phyloP scores from a whole-genome alignment of 2,888 invertebrate species.

The Nycteola revayana region DNA sequence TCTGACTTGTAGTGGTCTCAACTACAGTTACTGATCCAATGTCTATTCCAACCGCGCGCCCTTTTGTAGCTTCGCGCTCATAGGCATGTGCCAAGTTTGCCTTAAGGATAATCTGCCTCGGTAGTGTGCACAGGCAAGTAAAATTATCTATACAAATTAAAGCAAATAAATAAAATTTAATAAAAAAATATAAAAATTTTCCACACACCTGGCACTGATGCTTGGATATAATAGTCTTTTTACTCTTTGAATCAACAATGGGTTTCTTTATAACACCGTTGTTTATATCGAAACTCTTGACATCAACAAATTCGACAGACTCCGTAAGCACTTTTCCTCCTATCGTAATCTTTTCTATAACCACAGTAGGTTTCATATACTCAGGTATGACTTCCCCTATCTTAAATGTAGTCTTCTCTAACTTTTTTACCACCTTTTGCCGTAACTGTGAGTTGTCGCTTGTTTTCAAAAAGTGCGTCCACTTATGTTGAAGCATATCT shows the following conservation, averaged over 20 bases:
- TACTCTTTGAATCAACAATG: slow-evolving; percentile 46
- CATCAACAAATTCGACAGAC: slow-evolving; percentile 16
- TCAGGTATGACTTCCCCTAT: slow-evolving; percentile 48
- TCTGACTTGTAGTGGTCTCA: too few species aligned
- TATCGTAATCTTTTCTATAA: slow-evolving; percentile 45
- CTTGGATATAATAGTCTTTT: slow-evolving; percentile 57
- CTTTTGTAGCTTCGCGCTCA: too few species aligned
- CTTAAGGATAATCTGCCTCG: too few species aligned
- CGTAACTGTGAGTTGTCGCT: slow-evolving; percentile 45
- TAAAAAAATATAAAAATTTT: too few species aligned
- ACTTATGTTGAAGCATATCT: slow-evolving; percentile 65
- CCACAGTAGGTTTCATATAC: slow-evolving; percentile 45
- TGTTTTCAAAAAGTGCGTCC: slow-evolving; percentile 60
- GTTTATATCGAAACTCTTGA: slow-evolving; percentile 19
- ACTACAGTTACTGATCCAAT: too few species aligned
- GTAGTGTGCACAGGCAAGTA: too few species aligned
- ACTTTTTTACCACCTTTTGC: slow-evolving; percentile 10
- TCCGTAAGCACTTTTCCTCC: slow-evolving; percentile 15
- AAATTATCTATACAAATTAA: too few species aligned
- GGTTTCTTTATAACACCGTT: slow-evolving; percentile 39
- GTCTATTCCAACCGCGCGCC: too few species aligned
- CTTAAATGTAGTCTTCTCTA: slow-evolving; percentile 39
- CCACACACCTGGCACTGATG: slow-evolving; percentile 57
- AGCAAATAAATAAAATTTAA: too few species aligned
- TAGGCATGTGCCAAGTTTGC: too few species aligned